These are phyloP conservation scores for Lithophane semibrunnea DNA, from an alignment of 2,888 invertebrate genomes.

Conservation along the genomic window DNA sequence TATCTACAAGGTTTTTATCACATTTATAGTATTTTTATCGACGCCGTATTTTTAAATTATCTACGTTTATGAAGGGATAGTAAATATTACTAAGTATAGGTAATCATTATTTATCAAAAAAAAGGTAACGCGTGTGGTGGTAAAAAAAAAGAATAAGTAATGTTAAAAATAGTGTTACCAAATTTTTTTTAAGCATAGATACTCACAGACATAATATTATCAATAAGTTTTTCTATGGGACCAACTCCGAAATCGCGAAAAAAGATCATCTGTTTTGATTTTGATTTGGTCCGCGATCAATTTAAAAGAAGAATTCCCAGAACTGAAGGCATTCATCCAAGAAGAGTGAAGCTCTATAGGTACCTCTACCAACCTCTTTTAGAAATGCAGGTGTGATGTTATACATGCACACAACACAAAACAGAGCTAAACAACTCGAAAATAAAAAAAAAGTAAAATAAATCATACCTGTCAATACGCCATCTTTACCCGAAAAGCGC, in stretches of 20 bases:
- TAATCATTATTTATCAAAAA: not conserved
- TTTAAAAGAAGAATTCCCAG: not conserved
- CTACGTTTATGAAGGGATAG: no score
- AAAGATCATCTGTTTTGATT: not conserved
- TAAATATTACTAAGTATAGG: not conserved
- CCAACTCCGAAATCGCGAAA: not conserved
- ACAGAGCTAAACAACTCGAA: not conserved
- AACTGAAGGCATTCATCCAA: not conserved
- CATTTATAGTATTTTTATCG: no score
- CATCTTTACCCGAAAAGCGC: slow-evolving; percentile 43
- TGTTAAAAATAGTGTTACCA: not conserved
- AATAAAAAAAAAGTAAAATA: not conserved
- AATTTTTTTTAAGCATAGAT: not conserved
- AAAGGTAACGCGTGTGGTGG: no score
- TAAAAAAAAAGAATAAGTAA: not conserved
- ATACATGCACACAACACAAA: not conserved
- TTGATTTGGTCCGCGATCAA: not conserved
- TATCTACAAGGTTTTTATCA: no score
- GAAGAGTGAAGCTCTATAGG: not conserved
- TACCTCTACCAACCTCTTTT: not conserved
- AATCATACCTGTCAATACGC: slow-evolving; percentile 50
- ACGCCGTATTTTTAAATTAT: no score
- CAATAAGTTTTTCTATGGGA: not conserved
- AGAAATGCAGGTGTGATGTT: no score
- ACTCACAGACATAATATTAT: not conserved